Percentiles rank a stretch among this genome's conserved stretches.
phyloP scores from a whole-genome alignment of 2,888 invertebrate species.

The Tricholauxania praeusta region DNA sequence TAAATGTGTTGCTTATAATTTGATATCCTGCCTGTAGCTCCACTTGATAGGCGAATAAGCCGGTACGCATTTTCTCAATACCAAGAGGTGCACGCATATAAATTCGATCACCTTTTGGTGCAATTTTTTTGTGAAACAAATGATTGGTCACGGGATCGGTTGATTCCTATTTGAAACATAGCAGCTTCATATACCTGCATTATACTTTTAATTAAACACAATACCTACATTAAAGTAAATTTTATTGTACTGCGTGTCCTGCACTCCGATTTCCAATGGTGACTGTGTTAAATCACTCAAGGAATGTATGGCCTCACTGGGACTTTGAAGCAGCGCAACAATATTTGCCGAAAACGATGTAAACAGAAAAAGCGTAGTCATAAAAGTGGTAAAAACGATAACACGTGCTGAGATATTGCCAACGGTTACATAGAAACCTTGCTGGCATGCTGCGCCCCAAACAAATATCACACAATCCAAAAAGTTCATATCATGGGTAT shows the following conservation, averaged over 20 bases:
- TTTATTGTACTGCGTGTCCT: conserved; percentile 73
- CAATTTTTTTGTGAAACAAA: conserved; percentile 72
- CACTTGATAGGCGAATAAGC: conserved; percentile 74
- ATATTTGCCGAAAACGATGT: conserved; percentile 78
- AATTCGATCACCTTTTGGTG: conserved; percentile 70
- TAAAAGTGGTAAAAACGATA: conserved; percentile 71
- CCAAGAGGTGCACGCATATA: conserved; percentile 71
- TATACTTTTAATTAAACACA: background rate
- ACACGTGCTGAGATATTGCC: conserved; percentile 70
- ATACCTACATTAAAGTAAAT: conserved; percentile 70
- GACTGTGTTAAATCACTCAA: conserved; percentile 72
- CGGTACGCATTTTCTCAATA: conserved; percentile 71
- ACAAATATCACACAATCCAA: conserved; percentile 71
- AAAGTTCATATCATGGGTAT: conserved; percentile 56
- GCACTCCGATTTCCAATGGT: conserved; percentile 72
- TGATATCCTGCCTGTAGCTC: conserved; percentile 73
- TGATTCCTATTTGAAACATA: conserved; percentile 68
- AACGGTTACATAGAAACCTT: conserved; percentile 71
- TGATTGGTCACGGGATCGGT: conserved; percentile 70
- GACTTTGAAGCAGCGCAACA: conserved; percentile 74
- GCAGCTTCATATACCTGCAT: background rate
- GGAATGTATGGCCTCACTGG: conserved; percentile 72
- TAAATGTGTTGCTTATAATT: conserved; percentile 73
- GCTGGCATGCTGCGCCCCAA: conserved; percentile 73
- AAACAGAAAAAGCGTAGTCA: conserved; percentile 72